A percentile compares a stretch with the other conserved stretches of the same genome.
Evolutionary conservation across 2,888 invertebrate species (phyloP).

Genomic region (Parnassius apollo): DNA sequence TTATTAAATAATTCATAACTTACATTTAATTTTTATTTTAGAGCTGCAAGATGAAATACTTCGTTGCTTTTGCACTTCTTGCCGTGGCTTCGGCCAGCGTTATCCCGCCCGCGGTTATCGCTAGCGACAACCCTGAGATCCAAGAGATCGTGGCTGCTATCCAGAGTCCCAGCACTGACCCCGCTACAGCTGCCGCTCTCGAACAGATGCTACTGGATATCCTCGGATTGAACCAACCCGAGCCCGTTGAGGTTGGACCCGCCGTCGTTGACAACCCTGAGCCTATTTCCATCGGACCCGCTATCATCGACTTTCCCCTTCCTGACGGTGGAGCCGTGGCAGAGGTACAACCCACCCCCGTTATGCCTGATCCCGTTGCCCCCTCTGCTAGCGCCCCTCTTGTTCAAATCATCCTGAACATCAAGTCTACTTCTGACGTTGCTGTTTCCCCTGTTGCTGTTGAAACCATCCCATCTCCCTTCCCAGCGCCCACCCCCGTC

Average conservation of each 20-base stretch:
- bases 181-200: conserved; percentile 40
- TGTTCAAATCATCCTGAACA: conserved; percentile 38
- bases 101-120: conserved; percentile 34
- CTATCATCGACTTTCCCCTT: conserved; percentile 23
- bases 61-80: conserved; percentile 6
- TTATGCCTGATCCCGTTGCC: conserved; percentile 29
- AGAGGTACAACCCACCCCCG: conserved; percentile 14
- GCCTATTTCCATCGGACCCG: conserved; percentile 28
- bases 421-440: conserved; percentile 24
- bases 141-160: conserved; percentile 40
- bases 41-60: conserved; percentile 16
- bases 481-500: conserved; percentile 19
- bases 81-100: conserved; percentile 29
- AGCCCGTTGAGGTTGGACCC: conserved; percentile 21
- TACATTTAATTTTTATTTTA: background rate
- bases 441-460: conserved; percentile 3
- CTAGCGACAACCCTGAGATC: conserved; percentile 41
- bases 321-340: conserved; percentile 4
- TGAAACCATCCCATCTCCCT: background rate
- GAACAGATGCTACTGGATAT: conserved; percentile 36
- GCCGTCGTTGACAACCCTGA: conserved; percentile 26
- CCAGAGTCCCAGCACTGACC: conserved; percentile 45
- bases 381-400: conserved; percentile 29
- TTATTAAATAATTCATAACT: too few species aligned
- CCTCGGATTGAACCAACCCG: conserved; percentile 29